Percentiles rank a stretch among this genome's conserved stretches.
These are phyloP conservation scores for Triops longicaudatus DNA, from an alignment of 1,140 invertebrate species.

Conservation along the genomic window DNA sequence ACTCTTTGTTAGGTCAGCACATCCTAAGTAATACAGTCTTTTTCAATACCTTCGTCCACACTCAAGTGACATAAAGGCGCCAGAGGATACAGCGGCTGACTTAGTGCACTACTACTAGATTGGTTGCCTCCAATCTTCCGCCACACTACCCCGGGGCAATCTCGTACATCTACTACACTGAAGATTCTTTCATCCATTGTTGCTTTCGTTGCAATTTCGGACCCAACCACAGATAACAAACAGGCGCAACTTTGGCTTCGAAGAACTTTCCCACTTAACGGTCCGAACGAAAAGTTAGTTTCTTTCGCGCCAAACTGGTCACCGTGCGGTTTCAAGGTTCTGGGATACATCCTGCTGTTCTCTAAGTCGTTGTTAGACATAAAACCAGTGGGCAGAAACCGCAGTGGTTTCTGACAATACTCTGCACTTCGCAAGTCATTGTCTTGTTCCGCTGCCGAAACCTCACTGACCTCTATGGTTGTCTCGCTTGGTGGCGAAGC, in stretches of 20 bases:
- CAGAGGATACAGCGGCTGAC: background rate
- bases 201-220: no score
- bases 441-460: background rate
- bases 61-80: background rate
- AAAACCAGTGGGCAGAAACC: background rate
- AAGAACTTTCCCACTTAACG: background rate
- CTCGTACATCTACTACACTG: background rate
- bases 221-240: background rate
- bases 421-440: background rate
- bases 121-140: background rate
- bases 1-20: background rate
- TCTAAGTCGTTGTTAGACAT: background rate
- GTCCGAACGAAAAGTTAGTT: background rate
- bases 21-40: background rate
- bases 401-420: background rate
- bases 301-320: background rate
- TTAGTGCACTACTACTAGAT: background rate
- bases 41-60: slow-evolving; percentile 1
- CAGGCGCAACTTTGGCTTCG: background rate
- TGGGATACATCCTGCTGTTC: background rate
- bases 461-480: background rate
- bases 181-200: background rate
- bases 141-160: background rate
- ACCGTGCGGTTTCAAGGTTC: background rate
- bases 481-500: background rate